Evolutionary conservation across 30 jellyfish, hydroid and myxozoan genomes (phyloP), one percentile per base, ranked within the genome.

Genomic region (Mastigias papua): DNA sequence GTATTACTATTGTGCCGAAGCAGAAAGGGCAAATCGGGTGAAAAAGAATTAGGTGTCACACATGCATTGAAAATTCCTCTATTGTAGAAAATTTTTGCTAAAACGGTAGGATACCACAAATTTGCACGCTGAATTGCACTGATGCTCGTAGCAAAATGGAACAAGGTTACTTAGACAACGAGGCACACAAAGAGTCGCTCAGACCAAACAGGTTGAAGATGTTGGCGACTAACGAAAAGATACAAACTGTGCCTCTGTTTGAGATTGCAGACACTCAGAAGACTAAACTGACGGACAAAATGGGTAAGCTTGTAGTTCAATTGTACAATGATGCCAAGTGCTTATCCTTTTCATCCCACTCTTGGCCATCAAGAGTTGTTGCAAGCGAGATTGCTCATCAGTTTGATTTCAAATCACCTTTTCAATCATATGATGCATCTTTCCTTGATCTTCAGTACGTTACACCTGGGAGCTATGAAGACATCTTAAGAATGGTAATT

Each of bases 321-420:
- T n/a, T n/a, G n/a, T n/a, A n/a, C n/a, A n/a, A n/a, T n/a, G n/a
- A n/a, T n/a, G n/a, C n/a, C n/a, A n/a, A 72, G 73, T 6, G 73
- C 25, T 61, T 8, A 16, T 16, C 13, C 60, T 16, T 6, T 8
- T 6, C 13, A 16, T 8, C 13, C 13, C 13, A 46, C 60, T 29
- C 34, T 73, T 72, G 84, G 84, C 84, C 84, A 72, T 72, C 19
- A 33, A 72, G 84, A 28, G 34, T 72, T 26, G 84, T 72, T 73
- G 34, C 84, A 33, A 29, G 26, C 31, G 73, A 74, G 73, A 74
- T 74, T 74, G 74, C 73, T 73, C 73, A 42, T 35, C 73, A 74
- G n/a, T n/a, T n/a, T n/a, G n/a, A n/a, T n/a, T n/a, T n/a, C n/a
- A n/a, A n/a, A n/a, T n/a, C n/a, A n/a, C n/a, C n/a, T n/a, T n/a